Evolutionary conservation across 2,113 vertebrate genomes (phyloP).

Genomic region (Anoplopoma fimbria): DNA sequence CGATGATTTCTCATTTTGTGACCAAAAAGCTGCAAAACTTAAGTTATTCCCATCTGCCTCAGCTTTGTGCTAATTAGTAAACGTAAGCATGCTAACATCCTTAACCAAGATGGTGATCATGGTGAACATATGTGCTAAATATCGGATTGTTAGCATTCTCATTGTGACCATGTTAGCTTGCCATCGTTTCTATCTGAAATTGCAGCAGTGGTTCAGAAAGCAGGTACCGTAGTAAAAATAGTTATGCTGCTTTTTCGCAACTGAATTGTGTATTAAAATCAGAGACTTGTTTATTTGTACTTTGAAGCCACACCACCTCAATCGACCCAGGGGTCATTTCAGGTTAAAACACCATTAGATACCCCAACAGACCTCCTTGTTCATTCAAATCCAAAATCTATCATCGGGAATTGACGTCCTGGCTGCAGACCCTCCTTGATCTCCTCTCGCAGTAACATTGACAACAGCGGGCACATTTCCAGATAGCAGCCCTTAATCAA

Average conservation of each 20-base stretch:
- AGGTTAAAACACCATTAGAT: neutral
- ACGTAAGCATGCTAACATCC: no score
- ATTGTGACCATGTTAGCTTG: neutral
- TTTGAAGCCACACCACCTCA: neutral
- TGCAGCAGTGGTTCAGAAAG: neutral
- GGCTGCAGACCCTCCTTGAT: constrained; percentile 23
- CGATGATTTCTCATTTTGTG: neutral
- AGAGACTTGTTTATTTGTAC: neutral
- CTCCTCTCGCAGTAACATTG: constrained; percentile 17
- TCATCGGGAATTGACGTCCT: neutral
- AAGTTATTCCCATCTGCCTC: neutral
- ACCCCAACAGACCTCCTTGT: constrained; percentile 2
- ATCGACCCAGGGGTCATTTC: neutral
- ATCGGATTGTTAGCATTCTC: neutral
- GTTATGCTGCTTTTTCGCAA: neutral
- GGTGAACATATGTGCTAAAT: neutral
- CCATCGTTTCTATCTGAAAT: neutral
- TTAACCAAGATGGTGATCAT: neutral
- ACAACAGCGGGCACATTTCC: constrained; percentile 16
- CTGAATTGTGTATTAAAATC: neutral
- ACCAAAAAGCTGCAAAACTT: neutral
- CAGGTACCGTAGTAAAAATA: neutral
- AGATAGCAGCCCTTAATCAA: constrained; percentile 47
- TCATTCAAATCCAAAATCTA: constrained; percentile 26
- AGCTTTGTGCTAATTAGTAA: no score